Base-by-base conservation (phyloP, 2,888 invertebrate genomes). In the Drosophila paranaensis region DNA sequence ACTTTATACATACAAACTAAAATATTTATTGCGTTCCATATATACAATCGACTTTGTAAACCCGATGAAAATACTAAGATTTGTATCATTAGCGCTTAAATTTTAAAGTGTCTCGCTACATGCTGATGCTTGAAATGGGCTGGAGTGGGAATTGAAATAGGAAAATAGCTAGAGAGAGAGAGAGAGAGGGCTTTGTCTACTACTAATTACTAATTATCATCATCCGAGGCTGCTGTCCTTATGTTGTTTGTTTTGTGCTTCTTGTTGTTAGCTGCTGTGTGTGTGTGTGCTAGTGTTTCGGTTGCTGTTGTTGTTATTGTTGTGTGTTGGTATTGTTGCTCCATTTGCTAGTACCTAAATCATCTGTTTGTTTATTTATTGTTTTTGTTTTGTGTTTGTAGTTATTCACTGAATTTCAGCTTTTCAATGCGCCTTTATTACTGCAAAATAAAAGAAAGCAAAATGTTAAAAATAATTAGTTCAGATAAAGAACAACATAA, bases 341-440 rank as follows among this genome's bases (percentile, higher is more conserved):
- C 78, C 75, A 54, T 71, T 77, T 63, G 73, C 74, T 82, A 74
- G 67, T 71, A 68, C 69, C 77, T 74, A 73, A 77, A 71, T 82
- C 82, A 79, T 89, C 89, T 85, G 81, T 79, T 82, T 81, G 87
- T 73, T 77, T 77, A 73, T 70, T 89, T 88, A 86, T 82, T 90
- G 80, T 89, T 90, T 84, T 86, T 86, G 85, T 81, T 88, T 89
- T 85, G 84, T 88, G 81, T 80, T 85, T 89, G 84, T 77, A 85
- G 84, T 84, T 82, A 84, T 89, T 90, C 68, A 86, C 85, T 88
- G 90, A 90, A 87, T 93, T 92, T 93, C 92, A 93, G 92, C 92
- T 93, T 89, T 93, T 93, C 87, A 91, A 84, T 71, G 90, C 89
- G 77, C 91, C 92, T 91, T 93, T 93, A 88, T 91, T 92, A 90